phyloP scores from a whole-genome alignment of 2,888 invertebrate genomes.

The Epistrophe grossulariae region DNA sequence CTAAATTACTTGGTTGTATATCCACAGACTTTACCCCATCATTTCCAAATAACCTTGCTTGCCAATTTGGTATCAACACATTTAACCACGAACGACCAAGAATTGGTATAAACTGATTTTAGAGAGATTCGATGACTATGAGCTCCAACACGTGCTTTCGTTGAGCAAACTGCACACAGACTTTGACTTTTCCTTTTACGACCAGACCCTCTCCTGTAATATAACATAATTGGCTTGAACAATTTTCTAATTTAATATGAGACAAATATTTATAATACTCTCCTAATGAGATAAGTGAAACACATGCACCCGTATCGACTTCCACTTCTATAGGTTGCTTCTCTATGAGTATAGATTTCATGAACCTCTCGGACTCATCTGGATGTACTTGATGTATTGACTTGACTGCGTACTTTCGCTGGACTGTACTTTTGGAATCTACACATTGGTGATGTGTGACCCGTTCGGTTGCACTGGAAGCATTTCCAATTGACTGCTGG shows the following conservation, averaged over 20 bases:
- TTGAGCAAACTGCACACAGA: background rate
- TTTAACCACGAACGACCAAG: too few relatives aligned
- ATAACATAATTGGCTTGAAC: background rate
- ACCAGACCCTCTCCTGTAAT: conserved; percentile 1
- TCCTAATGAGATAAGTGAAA: background rate
- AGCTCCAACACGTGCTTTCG: background rate
- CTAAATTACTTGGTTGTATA: too few relatives aligned
- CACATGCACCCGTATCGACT: background rate
- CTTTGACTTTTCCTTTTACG: background rate
- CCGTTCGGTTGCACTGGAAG: background rate
- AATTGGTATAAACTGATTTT: too few relatives aligned
- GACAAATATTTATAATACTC: conserved; percentile 5
- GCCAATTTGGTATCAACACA: too few relatives aligned
- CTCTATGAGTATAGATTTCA: background rate
- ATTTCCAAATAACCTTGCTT: background rate
- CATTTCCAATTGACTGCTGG: conserved; percentile 2
- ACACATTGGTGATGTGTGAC: background rate
- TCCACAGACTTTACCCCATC: too few relatives aligned
- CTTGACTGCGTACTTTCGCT: background rate
- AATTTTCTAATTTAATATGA: background rate
- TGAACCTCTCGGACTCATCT: background rate
- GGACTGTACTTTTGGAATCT: background rate
- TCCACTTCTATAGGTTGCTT: background rate
- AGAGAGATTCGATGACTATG: background rate
- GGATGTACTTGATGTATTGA: background rate